Percentiles rank a stretch among this genome's conserved stretches.
phyloP scores from a whole-genome alignment of 1,140 invertebrate genomes.

The Coelopa frigida region DNA sequence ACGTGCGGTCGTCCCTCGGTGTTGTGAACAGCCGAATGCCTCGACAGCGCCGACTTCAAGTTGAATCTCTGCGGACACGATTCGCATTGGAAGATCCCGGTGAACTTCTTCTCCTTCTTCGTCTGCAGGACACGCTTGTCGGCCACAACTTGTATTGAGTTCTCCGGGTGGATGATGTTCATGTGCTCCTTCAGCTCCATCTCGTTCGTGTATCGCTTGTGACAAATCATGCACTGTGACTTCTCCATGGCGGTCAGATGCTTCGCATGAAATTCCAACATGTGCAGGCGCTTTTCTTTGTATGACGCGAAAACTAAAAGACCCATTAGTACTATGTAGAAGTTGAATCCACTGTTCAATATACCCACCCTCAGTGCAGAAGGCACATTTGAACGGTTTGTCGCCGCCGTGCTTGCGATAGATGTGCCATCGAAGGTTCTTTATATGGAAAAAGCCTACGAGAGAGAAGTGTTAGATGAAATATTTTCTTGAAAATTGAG shows the following conservation, averaged over 20 bases:
- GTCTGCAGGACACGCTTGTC: slow-evolving; percentile 35
- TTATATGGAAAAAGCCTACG: slow-evolving; percentile 37
- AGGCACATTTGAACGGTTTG: slow-evolving; percentile 35
- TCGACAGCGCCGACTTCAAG: slow-evolving; percentile 38
- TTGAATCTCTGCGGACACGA: slow-evolving; percentile 34
- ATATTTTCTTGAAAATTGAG: too few species aligned
- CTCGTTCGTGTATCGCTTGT: slow-evolving; percentile 26
- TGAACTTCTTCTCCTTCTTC: slow-evolving; percentile 30
- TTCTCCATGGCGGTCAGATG: slow-evolving; percentile 35
- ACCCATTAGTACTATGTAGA: not conserved
- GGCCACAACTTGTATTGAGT: slow-evolving; percentile 23
- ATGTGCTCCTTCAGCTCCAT: slow-evolving; percentile 30
- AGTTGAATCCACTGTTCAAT: not conserved
- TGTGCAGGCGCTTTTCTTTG: slow-evolving; percentile 34
- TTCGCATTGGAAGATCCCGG: slow-evolving; percentile 33
- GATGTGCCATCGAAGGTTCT: slow-evolving; percentile 39
- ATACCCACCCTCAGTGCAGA: slow-evolving; percentile 34
- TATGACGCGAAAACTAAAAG: slow-evolving; percentile 32
- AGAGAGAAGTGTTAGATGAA: not conserved
- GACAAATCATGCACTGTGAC: slow-evolving; percentile 39
- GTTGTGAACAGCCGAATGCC: slow-evolving; percentile 33
- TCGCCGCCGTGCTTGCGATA: slow-evolving; percentile 37
- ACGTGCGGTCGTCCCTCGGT: slow-evolving; percentile 30
- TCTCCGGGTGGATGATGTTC: slow-evolving; percentile 21
- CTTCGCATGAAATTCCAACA: slow-evolving; percentile 33